Evolutionary conservation across 1,140 invertebrate genomes (phyloP).

Genomic region (Dufourea novaeangliae): DNA sequence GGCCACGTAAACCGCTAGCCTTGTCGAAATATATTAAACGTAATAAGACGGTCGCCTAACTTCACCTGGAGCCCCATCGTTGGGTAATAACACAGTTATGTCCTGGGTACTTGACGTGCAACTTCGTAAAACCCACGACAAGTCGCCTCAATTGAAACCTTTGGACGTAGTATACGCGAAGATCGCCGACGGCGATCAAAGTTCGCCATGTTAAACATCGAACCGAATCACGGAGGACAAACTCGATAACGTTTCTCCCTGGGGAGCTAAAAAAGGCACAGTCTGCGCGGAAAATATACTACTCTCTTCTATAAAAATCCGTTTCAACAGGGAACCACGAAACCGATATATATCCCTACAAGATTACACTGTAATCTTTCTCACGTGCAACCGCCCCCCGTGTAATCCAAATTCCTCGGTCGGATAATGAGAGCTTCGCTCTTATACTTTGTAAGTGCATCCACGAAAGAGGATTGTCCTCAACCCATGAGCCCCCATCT

Average conservation of each 20-base stretch:
- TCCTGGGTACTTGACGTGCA: not conserved
- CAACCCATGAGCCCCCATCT: not conserved
- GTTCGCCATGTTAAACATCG: too few species aligned
- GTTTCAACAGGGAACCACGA: slow-evolving; percentile 2
- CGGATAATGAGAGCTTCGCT: slow-evolving; percentile 18
- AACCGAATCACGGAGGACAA: too few species aligned
- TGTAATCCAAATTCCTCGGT: slow-evolving; percentile 9
- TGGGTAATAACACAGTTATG: not conserved
- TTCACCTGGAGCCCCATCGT: too few species aligned
- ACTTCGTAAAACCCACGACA: not conserved
- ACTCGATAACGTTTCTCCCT: not conserved
- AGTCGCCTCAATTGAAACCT: not conserved
- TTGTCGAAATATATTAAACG: slow-evolving; percentile 15
- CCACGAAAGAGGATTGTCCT: slow-evolving; percentile 24
- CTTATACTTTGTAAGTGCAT: slow-evolving; percentile 14
- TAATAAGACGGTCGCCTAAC: not conserved
- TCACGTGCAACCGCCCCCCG: not conserved
- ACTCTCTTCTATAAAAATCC: not conserved
- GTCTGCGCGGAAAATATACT: not conserved
- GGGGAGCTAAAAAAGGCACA: too few species aligned
- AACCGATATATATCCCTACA: not conserved
- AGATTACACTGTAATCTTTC: slow-evolving; percentile 22
- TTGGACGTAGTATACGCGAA: too few species aligned
- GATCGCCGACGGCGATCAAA: too few species aligned
- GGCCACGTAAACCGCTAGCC: not conserved